A percentile compares a stretch with the other conserved stretches of the same genome.
These are phyloP conservation scores for Acleris literana DNA, from an alignment of 2,888 invertebrate species.

Conservation along the genomic window DNA sequence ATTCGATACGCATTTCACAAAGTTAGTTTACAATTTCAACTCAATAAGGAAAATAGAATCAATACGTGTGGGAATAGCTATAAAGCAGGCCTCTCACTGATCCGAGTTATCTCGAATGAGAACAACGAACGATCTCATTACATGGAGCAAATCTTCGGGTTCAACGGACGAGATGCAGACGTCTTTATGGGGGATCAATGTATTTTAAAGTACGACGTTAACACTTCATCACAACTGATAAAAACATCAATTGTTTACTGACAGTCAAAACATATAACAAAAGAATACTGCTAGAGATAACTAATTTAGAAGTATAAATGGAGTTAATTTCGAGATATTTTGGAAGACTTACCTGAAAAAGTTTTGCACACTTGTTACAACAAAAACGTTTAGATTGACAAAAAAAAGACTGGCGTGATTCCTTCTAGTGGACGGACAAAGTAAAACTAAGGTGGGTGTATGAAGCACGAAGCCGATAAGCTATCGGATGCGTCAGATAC, in stretches of 20 bases:
- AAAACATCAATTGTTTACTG: constrained; percentile 9
- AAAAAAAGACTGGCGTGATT: constrained; percentile 4
- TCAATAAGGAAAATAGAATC: constrained; percentile 17
- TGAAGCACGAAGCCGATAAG: constrained; percentile 51
- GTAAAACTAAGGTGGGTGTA: constrained; percentile 48
- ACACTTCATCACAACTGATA: neutral
- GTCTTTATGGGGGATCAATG: constrained; percentile 26
- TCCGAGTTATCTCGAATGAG: constrained; percentile 16
- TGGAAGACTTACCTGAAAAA: constrained; percentile 13
- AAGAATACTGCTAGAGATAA: constrained; percentile 10
- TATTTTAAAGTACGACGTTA: constrained; percentile 13
- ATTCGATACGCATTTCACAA: too few relatives aligned
- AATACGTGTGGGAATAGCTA: constrained; percentile 28
- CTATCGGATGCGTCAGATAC: constrained; percentile 58
- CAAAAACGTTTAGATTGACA: constrained; percentile 4
- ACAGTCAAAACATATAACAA: constrained; percentile 8
- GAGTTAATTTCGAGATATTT: too few relatives aligned
- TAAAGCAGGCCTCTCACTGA: constrained; percentile 24
- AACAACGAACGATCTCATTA: constrained; percentile 29
- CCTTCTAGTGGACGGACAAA: constrained; percentile 32
- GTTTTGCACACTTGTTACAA: neutral
- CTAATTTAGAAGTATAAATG: too few relatives aligned
- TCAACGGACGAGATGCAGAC: constrained; percentile 21
- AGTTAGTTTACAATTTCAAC: neutral
- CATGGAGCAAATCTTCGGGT: constrained; percentile 20